Evolutionary conservation across 2,888 invertebrate genomes (phyloP).

Genomic region (Dynastes grantii): DNA sequence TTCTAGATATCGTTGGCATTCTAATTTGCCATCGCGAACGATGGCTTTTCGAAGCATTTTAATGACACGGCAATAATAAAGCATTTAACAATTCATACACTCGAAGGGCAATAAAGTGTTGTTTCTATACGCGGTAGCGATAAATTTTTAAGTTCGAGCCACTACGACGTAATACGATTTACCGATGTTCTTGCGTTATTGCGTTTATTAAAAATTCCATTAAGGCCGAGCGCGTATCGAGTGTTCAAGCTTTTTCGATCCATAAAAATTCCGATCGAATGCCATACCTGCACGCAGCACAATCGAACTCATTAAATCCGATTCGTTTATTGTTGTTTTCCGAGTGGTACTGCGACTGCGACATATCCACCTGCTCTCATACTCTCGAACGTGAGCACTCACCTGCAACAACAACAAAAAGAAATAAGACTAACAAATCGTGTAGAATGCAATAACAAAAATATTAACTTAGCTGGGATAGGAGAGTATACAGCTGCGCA

Average conservation of each 20-base stretch:
- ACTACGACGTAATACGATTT: constrained; percentile 1
- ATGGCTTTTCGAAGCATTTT: background rate
- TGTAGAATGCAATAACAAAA: constrained; percentile 38
- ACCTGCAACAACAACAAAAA: constrained; percentile 38
- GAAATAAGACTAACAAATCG: constrained; percentile 12
- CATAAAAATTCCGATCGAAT: constrained; percentile 40
- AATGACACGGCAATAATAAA: constrained; percentile 3
- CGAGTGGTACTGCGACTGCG: background rate
- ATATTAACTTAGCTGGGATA: constrained; percentile 41
- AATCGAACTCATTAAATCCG: constrained; percentile 44
- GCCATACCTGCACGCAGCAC: constrained; percentile 40
- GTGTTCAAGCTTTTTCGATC: constrained; percentile 30
- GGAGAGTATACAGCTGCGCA: constrained; percentile 20
- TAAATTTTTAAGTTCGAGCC: constrained; percentile 21
- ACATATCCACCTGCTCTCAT: constrained; percentile 35
- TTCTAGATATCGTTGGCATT: background rate
- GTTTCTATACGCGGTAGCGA: background rate
- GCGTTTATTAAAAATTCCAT: constrained; percentile 33
- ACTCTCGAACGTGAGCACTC: constrained; percentile 26
- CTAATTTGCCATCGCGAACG: background rate
- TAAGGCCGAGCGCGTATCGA: background rate
- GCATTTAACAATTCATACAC: constrained; percentile 3
- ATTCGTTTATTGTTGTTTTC: constrained; percentile 39
- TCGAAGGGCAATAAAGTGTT: background rate
- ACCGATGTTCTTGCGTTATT: constrained; percentile 15